Percentiles rank a stretch among this genome's conserved stretches.
Evolutionary conservation across 1,140 invertebrate genomes (phyloP).

Genomic region (Phymorhynchus buccinoides): DNA sequence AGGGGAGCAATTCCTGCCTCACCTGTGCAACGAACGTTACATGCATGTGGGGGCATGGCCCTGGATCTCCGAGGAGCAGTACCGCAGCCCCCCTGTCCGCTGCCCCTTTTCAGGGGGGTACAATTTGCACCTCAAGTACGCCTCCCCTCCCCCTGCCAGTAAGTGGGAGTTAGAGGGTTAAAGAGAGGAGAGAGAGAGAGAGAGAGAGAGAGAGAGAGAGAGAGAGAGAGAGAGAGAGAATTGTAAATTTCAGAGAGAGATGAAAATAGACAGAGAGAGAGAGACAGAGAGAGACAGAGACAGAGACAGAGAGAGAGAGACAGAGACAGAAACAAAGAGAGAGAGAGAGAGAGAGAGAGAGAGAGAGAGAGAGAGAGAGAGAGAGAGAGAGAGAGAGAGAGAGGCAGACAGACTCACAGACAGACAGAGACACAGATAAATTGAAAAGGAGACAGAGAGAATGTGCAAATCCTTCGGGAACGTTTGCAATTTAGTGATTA

Average conservation of each 20-base stretch:
- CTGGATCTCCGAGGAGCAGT: constrained; percentile 46
- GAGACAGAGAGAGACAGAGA: no score
- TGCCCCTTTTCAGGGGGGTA: constrained; percentile 42
- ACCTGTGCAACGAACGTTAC: constrained; percentile 35
- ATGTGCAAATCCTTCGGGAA: no score
- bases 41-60: constrained; percentile 42
- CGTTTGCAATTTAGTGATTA: no score
- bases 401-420: no score
- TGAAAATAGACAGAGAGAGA: background rate
- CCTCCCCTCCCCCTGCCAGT: background rate
- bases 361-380: no score
- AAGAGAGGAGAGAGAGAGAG: background rate
- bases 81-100: background rate
- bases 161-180: background rate
- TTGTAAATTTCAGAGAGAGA: background rate
- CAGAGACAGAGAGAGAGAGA: no score
- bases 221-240: background rate
- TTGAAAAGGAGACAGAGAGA: no score
- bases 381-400: no score
- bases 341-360: no score
- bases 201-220: background rate
- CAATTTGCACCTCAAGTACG: constrained; percentile 41
- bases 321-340: no score
- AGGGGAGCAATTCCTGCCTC: constrained; percentile 5
- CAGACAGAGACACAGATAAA: no score